phyloP scores from a whole-genome alignment of 2,113 vertebrate species.

The Coracopsis vasa region DNA sequence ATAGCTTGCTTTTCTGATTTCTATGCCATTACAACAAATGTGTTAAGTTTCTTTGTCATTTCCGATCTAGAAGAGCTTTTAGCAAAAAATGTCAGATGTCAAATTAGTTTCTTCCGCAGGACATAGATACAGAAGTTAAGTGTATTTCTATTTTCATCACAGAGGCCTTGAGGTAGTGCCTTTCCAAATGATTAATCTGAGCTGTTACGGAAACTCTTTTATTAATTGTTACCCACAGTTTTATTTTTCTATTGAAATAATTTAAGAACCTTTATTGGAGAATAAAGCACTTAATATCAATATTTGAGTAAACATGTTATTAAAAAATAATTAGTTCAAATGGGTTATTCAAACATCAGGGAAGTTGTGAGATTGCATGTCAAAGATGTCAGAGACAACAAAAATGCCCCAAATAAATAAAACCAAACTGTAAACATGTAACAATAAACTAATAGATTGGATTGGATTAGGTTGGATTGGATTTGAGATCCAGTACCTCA shows the following conservation, averaged over 20 bases:
- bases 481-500: not conserved
- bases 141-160: not conserved
- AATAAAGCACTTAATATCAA: not conserved
- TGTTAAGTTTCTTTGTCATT: not conserved
- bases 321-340: not conserved
- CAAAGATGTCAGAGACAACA: not conserved
- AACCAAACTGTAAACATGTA: fast-evolving
- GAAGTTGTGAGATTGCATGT: not conserved
- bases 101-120: not conserved
- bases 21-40: not conserved
- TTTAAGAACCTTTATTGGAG: not conserved
- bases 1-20: not conserved
- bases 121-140: not conserved
- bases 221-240: not conserved
- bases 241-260: not conserved
- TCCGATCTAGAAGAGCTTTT: not conserved
- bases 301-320: not conserved
- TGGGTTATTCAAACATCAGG: not conserved
- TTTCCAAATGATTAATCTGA: not conserved
- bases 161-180: not conserved
- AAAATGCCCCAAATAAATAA: not conserved
- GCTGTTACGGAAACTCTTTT: not conserved
- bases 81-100: not conserved
- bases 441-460: fast-evolving
- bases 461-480: not conserved